Conservation (phyloP, 2,797 vertebrate species). For the Pipistrellus nathusii region DNA sequence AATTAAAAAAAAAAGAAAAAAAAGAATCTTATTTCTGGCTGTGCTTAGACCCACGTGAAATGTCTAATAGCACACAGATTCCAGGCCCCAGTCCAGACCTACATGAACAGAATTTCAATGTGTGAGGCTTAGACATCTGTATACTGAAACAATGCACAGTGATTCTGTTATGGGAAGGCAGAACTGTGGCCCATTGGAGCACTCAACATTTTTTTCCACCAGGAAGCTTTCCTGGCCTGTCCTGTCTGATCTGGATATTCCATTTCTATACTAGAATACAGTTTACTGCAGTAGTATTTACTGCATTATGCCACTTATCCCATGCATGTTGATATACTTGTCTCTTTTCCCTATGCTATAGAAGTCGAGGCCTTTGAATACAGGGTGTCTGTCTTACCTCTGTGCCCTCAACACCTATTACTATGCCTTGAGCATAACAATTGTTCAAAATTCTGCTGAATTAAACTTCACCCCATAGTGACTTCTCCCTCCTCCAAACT, state of each 20-base stretch:
- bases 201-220: not conserved
- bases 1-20: not conserved
- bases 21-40: not conserved
- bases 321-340: not conserved
- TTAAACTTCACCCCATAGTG: not conserved
- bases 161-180: not conserved
- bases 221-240: not conserved
- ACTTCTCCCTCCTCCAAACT: not conserved
- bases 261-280: not conserved
- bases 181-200: not conserved
- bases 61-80: slow-evolving; percentile 17
- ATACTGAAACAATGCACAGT: not conserved
- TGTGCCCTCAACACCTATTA: not conserved
- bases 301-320: not conserved
- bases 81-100: not conserved
- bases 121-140: not conserved
- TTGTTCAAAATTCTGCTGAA: not conserved
- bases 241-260: not conserved
- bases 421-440: not conserved
- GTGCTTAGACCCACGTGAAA: not conserved
- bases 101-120: not conserved
- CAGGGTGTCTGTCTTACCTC: not conserved
- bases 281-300: not conserved
- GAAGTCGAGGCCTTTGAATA: not conserved
- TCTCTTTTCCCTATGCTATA: not conserved